Conservation (phyloP, 1,140 invertebrate genomes). For the Listronotus oregonensis region DNA sequence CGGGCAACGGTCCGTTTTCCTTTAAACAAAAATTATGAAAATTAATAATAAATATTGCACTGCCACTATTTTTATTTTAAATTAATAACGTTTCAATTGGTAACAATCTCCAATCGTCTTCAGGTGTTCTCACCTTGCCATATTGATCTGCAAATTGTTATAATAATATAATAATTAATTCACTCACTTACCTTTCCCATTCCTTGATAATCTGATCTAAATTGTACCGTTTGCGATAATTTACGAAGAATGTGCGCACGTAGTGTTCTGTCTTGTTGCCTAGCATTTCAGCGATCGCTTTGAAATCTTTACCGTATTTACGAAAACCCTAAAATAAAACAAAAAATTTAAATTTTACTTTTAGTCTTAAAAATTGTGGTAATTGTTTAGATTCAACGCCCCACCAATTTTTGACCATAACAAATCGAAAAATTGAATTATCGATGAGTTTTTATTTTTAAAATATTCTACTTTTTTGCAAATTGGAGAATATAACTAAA, state of each 20-base stretch:
- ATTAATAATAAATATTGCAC: neutral
- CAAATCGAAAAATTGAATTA: too few species aligned
- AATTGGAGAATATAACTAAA: too few species aligned
- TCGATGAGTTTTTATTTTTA: too few species aligned
- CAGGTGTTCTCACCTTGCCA: neutral
- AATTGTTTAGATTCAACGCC: too few species aligned
- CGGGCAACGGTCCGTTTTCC: constrained; percentile 65
- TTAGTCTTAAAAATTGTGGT: too few species aligned
- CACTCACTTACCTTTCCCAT: constrained; percentile 67
- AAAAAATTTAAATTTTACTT: too few species aligned
- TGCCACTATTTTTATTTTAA: neutral
- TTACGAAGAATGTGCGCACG: constrained; percentile 87
- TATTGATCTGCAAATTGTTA: too few species aligned
- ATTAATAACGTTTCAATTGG: neutral
- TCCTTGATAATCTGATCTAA: constrained; percentile 88
- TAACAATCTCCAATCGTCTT: neutral
- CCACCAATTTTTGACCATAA: too few species aligned
- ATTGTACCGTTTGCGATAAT: constrained; percentile 88
- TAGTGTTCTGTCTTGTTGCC: constrained; percentile 94
- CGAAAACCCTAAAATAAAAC: constrained; percentile 68
- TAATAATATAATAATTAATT: constrained; percentile 1
- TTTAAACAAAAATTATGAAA: constrained; percentile 1
- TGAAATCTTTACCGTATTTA: constrained; percentile 95
- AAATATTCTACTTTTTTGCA: too few species aligned
- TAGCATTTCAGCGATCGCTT: constrained; percentile 92